Base-by-base conservation (phyloP, 2,797 vertebrate species). In the Harpagifer antarcticus region DNA sequence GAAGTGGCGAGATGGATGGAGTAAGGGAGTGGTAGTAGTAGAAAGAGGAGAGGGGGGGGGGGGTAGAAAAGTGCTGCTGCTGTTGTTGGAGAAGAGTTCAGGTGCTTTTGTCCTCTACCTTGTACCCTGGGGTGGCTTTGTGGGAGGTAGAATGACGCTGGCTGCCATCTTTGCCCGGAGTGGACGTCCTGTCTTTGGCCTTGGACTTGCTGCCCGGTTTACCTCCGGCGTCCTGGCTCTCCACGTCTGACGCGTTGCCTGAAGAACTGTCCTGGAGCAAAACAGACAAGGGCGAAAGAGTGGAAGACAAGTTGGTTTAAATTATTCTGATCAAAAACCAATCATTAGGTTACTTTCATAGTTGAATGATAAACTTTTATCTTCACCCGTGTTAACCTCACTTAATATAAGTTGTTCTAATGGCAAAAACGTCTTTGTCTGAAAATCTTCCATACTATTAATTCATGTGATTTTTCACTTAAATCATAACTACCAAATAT, bases 31-130 rank as follows among this genome's bases (percentile, higher is more conserved):
- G 84, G 88, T 87, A 88, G 84, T 84, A 90, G 88, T 82, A 91
- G 88, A 86, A 89, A 90, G 88, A 89, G 90, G 91, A 92, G 88
- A 87, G 88, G 86, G 88, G 83, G 88, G 88, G 87, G 88, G 87
- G 88, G 83, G 88, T 82, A 92, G 85, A 90, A 92, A 93, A 94
- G 91, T 94, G 92, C 92, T 93, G 92, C 88, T 93, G 94, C 72
- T 94, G 92, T 89, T 93, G 90, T 90, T 92, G 94, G 92, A 95
- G 94, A 95, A 95, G 95, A 95, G 94, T 94, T 99, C 97, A 99
- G 96, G 96, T 97, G 95, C 96, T 98, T 97, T 99, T 99, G 94
- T 99, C 98, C 97, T 99, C 98, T 97, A 98, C 98, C 98, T 99
- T 99, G 97, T 99, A 98, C 97, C 98, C 98, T 90, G 96, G 95